Percentiles rank a stretch among this genome's conserved stretches.
Conservation (phyloP, 92 coral and sea anemone species). For the Parazoanthus swiftii region DNA sequence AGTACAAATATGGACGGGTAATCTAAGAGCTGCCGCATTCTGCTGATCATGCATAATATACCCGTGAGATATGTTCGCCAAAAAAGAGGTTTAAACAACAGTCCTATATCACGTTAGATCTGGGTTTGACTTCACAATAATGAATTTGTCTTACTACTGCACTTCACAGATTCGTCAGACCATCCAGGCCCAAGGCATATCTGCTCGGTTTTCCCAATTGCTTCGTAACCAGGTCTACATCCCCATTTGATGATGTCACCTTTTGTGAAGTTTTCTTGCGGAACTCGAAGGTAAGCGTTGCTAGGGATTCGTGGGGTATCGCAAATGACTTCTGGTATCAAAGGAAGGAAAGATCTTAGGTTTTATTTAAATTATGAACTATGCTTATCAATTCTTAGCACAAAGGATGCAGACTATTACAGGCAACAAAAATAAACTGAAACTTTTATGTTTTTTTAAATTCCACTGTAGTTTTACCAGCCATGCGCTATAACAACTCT, state of each 20-base stretch:
- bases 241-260: conserved; percentile 5
- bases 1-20: no score
- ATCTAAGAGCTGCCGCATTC: no score
- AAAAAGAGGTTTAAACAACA: no score
- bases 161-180: conserved; percentile 6
- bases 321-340: not conserved
- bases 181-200: conserved; percentile 3
- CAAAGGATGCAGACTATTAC: not conserved
- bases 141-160: not conserved
- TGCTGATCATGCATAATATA: no score
- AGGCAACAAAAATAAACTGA: not conserved
- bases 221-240: conserved; percentile 13
- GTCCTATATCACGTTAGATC: not conserved
- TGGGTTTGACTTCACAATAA: not conserved
- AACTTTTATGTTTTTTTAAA: no score
- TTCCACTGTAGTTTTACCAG: not conserved
- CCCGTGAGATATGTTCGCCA: no score
- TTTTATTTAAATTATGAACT: not conserved
- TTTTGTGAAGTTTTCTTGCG: not conserved
- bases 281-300: not conserved
- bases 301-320: not conserved
- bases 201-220: conserved; percentile 10
- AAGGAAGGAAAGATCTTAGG: not conserved
- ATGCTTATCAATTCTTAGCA: not conserved
- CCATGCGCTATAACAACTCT: not conserved